phyloP scores from a whole-genome alignment of 2,888 invertebrate genomes.

The Monoplex corrugatus region DNA sequence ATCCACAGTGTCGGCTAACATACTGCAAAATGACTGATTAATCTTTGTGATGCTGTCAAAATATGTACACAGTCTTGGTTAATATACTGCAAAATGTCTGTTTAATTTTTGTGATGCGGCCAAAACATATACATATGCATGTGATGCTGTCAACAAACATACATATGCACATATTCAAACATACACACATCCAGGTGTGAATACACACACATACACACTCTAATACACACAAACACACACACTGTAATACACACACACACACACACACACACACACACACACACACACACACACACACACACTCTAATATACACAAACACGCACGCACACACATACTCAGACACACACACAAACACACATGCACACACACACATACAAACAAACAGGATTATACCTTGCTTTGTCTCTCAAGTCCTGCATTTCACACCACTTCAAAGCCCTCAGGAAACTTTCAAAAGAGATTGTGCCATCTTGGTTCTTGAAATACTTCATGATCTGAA shows the following conservation, averaged over 20 bases:
- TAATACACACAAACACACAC: neutral
- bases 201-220: neutral
- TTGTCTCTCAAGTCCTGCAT: constrained; percentile 70
- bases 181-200: neutral
- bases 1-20: too few species aligned
- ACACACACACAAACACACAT: neutral
- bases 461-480: constrained; percentile 68
- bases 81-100: too few species aligned
- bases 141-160: neutral
- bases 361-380: neutral
- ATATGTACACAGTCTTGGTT: too few species aligned
- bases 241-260: neutral
- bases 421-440: constrained; percentile 78
- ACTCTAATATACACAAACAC: neutral
- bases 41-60: too few species aligned
- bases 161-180: neutral
- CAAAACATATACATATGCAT: neutral
- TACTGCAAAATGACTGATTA: too few species aligned
- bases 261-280: neutral
- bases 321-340: neutral
- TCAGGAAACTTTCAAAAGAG: constrained; percentile 77
- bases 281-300: neutral
- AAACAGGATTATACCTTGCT: constrained; percentile 74
- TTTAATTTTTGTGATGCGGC: too few species aligned
- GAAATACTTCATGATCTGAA: constrained; percentile 75